Percentiles rank a stretch among this genome's conserved stretches.
These are phyloP conservation scores for Galago senegalensis DNA, from an alignment of 2,797 vertebrate species.

Conservation along the genomic window DNA sequence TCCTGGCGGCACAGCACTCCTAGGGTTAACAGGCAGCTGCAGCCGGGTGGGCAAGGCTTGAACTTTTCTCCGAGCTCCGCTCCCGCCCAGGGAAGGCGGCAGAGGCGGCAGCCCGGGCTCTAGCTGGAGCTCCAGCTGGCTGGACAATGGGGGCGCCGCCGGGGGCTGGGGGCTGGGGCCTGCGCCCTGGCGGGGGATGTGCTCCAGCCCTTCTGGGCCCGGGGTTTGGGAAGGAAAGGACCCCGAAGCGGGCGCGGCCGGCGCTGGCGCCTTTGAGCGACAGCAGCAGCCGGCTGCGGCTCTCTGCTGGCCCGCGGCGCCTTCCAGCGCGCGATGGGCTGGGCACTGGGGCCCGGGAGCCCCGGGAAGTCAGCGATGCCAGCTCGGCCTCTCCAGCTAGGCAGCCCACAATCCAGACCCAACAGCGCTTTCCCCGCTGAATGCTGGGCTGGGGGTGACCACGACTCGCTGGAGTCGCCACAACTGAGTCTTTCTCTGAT, in stretches of 20 bases:
- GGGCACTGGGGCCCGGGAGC: conserved; percentile 52
- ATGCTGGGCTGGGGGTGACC: conserved; percentile 18
- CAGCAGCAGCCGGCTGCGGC: conserved; percentile 87
- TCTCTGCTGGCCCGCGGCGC: conserved; percentile 9
- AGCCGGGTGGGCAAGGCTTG: conserved; percentile 82
- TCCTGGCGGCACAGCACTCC: not conserved
- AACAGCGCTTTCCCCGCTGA: not conserved
- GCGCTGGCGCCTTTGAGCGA: conserved; percentile 85
- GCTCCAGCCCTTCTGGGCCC: conserved; percentile 18
- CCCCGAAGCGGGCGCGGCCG: conserved; percentile 41
- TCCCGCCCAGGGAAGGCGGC: conserved; percentile 52
- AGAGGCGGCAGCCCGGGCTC: conserved; percentile 12
- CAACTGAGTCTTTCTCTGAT: conserved; percentile 59
- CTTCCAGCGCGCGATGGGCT: conserved; percentile 74
- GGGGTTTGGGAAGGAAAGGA: not conserved
- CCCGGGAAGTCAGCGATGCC: conserved; percentile 52
- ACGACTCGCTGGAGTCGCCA: conserved; percentile 76
- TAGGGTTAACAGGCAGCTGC: conserved; percentile 85
- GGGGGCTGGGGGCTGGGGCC: conserved; percentile 3
- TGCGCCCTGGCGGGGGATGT: not conserved
- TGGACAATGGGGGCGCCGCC: conserved; percentile 70
- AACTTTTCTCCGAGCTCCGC: conserved; percentile 83
- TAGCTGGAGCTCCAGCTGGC: conserved; percentile 63
- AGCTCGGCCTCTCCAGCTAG: conserved; percentile 63
- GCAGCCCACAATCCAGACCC: conserved; percentile 37